A percentile compares a stretch with the other conserved stretches of the same genome.
Evolutionary conservation across 35 echinoderm and acorn worm species (phyloP).

Genomic region (Holothuria glaberrima): DNA sequence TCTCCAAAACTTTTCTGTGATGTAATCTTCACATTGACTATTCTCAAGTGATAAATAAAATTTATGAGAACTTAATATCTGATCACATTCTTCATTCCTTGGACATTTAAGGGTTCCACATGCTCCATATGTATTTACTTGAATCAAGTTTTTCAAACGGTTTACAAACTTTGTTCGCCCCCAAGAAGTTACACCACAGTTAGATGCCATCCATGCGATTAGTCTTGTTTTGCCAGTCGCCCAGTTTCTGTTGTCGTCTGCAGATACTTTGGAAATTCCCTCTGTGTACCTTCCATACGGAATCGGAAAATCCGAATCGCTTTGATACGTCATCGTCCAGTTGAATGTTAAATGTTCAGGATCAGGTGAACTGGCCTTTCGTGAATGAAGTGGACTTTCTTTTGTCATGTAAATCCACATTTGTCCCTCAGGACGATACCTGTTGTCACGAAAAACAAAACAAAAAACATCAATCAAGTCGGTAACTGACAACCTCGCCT

Average conservation of each 20-base stretch:
- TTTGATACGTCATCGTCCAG: slow-evolving; percentile 39
- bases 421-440: slow-evolving; percentile 3
- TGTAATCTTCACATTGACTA: slow-evolving; percentile 19
- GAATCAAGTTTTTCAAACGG: slow-evolving; percentile 30
- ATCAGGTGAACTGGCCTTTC: not conserved
- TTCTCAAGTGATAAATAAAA: slow-evolving; percentile 20
- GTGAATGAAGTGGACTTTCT: not conserved
- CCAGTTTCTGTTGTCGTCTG: slow-evolving; percentile 5
- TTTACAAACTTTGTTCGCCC: slow-evolving; percentile 51
- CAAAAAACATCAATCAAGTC: too few species aligned
- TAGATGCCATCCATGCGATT: slow-evolving; percentile 72
- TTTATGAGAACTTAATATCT: not conserved
- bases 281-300: slow-evolving; percentile 16
- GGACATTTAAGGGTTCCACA: slow-evolving; percentile 53
- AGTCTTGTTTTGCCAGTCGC: slow-evolving; percentile 42
- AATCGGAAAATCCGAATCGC: not conserved
- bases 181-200: slow-evolving; percentile 66
- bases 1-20: slow-evolving; percentile 73
- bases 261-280: not conserved
- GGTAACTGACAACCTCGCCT: too few species aligned
- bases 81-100: not conserved
- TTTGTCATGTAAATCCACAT: slow-evolving; percentile 37
- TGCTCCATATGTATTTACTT: slow-evolving; percentile 64
- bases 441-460: too few species aligned
- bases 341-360: slow-evolving; percentile 1